Base-by-base conservation (phyloP, 2,888 invertebrate species). In the Lepidonotus clava region DNA sequence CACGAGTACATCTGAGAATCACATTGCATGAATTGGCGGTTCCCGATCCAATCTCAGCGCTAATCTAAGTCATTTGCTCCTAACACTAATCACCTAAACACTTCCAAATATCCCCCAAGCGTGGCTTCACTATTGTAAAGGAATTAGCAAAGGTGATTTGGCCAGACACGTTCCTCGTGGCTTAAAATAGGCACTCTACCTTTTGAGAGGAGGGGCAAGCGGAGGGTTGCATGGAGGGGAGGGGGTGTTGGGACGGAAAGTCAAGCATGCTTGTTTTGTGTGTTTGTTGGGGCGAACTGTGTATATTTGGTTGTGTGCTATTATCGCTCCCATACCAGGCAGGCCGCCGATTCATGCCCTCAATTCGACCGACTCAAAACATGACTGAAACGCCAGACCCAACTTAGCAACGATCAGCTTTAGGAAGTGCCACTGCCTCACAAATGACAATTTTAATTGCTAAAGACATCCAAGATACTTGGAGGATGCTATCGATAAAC, bases 201-300 rank as follows among this genome's bases (percentile, higher is more conserved):
- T 71, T 21, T 36, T 18, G 14, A 28, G 32, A 32, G 4, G n/a
- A 24, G n/a, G 14, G 28, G 66, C 21, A 14, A 1, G 32, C 28
- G 34, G 71, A 18, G 21, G 36, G 36, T 14, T 34, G 14, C 24
- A 18, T 5, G 36, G 21, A 38, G 71, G 36, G 14, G 1, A 38
- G 36, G 71, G 71, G 14, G 18, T 34, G n/a, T 18, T 18, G 21
- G 36, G 38, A 5, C 11, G 71, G 71, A 38, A 71, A 71, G 71
- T 71, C 71, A 71, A 71, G 71, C 71, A 34, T 71, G 38, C 71
- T 71, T 71, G 71, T 71, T 71, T 38, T 71, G 71, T 71, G 71
- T 71, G 71, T 38, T 71, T 71, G 71, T 71, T 71, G 21, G 71
- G 71, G 71, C 71, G 71, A 71, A 71, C 71, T 71, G 71, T 71